Base-by-base conservation (phyloP, 2,797 vertebrate species). In the Margarornis squamiger region DNA sequence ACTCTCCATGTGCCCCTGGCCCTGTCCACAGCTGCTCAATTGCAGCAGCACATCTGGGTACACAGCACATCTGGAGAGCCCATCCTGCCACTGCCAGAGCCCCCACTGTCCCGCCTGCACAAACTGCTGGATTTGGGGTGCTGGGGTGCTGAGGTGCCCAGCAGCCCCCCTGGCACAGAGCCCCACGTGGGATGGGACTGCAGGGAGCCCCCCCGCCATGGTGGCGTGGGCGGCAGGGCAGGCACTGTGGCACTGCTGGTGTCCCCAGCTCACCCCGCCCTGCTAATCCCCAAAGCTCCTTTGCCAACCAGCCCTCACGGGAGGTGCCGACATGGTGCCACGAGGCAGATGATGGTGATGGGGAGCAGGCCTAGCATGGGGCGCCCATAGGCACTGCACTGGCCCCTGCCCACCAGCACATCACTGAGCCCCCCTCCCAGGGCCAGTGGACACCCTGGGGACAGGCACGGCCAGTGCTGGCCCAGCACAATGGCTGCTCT, bases 261-360 rank as follows among this genome's bases (percentile, higher is more conserved):
- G 89, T 86, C 95, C 95, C 86, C 46, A 2, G 92, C 72, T 93
- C 92, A 95, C 95, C 94, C 93, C 2, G 86, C 88, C 23, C 14
- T 0, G 41, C 55, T 97, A 95, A 97, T 95, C 96, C 87, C 85
- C 87, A 96, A 96, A 97, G 96, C 95, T 93, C 84, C 95, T 96
- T 96, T 96, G 51, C 30, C 90, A 45, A 41, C 41, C 22, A 46
- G 86, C 80, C 43, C 52, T 15, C 6, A 5, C 3, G 6, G 81
- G 80, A 34, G 32, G 15, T 7, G 29, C 51, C 5, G 14, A 46
- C 3, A 2, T 0, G 2, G 46, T 11, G 66, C 84, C 63, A 14
- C 4, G 2, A 11, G 55, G 65, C 10, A 18, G 46, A 46, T 23
- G 54, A 51, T 10, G 15, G 67, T 6, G 65, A 61, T 1, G 7